phyloP scores from a whole-genome alignment of 1,140 invertebrate genomes.

The Melanaphis sacchari region DNA sequence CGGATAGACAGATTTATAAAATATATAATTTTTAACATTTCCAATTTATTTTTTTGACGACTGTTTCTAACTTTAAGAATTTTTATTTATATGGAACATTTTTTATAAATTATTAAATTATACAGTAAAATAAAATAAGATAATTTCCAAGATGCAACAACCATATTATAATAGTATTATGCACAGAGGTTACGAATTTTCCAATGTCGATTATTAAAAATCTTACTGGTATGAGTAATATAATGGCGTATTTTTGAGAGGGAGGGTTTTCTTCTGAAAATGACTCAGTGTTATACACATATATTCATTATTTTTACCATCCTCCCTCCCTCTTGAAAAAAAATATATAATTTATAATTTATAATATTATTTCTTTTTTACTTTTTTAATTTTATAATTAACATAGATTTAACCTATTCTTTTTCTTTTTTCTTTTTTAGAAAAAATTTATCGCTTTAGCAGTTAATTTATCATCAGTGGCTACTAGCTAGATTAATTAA shows the following conservation, averaged over 20 bases:
- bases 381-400: background rate
- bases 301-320: background rate
- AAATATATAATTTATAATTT: background rate
- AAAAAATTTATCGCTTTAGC: background rate
- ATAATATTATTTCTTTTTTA: background rate
- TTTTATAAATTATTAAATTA: background rate
- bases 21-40: background rate
- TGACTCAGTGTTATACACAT: background rate
- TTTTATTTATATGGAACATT: background rate
- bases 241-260: background rate
- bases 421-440: background rate
- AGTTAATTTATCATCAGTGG: background rate
- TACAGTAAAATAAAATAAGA: too few species aligned
- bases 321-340: background rate
- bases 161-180: background rate
- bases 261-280: background rate
- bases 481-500: background rate
- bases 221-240: background rate
- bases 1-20: constrained; percentile 6
- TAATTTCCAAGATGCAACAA: too few species aligned
- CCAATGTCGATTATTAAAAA: background rate
- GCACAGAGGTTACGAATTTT: background rate
- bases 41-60: background rate
- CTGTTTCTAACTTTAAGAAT: background rate
- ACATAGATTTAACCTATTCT: background rate